Evolutionary conservation across 2,797 vertebrate genomes (phyloP), one percentile per base, ranked within the genome.

Genomic region (Labroides dimidiatus): DNA sequence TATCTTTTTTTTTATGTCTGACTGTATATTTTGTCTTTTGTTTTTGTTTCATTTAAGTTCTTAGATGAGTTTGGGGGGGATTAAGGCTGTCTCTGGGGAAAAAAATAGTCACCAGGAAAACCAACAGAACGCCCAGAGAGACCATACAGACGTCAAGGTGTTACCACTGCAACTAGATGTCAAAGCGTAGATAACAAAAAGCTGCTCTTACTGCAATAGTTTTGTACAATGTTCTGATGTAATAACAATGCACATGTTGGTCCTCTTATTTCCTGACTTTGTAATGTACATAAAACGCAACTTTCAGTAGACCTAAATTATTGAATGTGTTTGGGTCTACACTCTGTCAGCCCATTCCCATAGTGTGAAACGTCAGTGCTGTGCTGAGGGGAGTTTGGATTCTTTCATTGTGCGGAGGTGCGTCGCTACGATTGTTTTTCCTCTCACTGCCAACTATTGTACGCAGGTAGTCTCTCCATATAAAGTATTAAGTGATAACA

Each of bases 371-470:
- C 55, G 85, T 89, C 84, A 84, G 87, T 85, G 88, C 84, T 88
- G 86, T 84, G 39, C 82, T 77, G 84, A 85, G 84, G 81, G 87
- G 69, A 74, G 67, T 72, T 65, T 51, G 83, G 80, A 65, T 70
- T 23, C 62, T 74, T 75, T 82, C 85, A 64, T 75, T 68, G 72
- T 83, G 80, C 54, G 21, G 76, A 79, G 73, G 58, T 72, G 67
- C 64, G 78, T 86, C 48, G 39, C 70, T 68, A 73, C 69, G 79
- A 89, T 85, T 73, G 79, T 76, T 80, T 84, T 52, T 52, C 50
- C 85, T 87, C 89, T 93, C 90, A 94, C 94, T 94, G 94, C 94
- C 94, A 94, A 91, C 91, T 89, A 82, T 92, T 87, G 86, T 93
- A 91, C 87, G 88, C 84, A 88, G 80, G 86, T 91, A 93, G 90